Evolutionary conservation across 2,113 vertebrate species (phyloP).

Genomic region (Heterotis niloticus): DNA sequence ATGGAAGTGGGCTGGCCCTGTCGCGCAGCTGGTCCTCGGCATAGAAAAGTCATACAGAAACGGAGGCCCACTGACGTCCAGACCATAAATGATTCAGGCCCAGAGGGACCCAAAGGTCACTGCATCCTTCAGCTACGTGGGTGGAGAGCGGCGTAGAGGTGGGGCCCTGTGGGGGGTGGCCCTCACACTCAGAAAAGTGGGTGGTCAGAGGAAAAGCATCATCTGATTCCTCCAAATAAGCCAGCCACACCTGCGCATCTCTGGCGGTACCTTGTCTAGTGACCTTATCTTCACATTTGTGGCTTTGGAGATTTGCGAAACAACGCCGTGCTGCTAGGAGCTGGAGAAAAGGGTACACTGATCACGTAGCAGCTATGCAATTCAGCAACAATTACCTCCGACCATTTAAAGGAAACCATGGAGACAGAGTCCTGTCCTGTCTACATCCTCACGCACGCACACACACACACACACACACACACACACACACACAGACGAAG

Average conservation of each 20-base stretch:
- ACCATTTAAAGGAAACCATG: background rate
- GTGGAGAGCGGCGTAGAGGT: background rate
- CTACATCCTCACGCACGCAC: background rate
- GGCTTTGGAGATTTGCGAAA: too few species aligned
- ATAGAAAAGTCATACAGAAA: constrained; percentile 22
- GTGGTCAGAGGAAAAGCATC: background rate
- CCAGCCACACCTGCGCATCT: too few species aligned
- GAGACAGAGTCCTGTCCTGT: background rate
- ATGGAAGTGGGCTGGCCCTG: constrained; percentile 8
- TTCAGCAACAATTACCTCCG: background rate
- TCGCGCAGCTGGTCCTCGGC: background rate
- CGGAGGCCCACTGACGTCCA: constrained; percentile 14
- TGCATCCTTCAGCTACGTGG: constrained; percentile 6
- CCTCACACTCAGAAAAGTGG: background rate
- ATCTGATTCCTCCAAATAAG: too few species aligned
- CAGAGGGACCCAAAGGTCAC: constrained; percentile 20
- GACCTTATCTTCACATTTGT: too few species aligned
- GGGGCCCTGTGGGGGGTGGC: background rate
- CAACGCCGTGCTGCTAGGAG: too few species aligned
- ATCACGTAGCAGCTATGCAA: background rate
- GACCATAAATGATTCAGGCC: constrained; percentile 26
- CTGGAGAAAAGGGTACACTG: too few species aligned
- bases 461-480: background rate
- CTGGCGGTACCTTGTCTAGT: too few species aligned
- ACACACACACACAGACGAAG: background rate